Percentiles rank a stretch among this genome's conserved stretches.
phyloP scores from a whole-genome alignment of 2,888 invertebrate genomes.

The Caenorhabditis drosophilae region DNA sequence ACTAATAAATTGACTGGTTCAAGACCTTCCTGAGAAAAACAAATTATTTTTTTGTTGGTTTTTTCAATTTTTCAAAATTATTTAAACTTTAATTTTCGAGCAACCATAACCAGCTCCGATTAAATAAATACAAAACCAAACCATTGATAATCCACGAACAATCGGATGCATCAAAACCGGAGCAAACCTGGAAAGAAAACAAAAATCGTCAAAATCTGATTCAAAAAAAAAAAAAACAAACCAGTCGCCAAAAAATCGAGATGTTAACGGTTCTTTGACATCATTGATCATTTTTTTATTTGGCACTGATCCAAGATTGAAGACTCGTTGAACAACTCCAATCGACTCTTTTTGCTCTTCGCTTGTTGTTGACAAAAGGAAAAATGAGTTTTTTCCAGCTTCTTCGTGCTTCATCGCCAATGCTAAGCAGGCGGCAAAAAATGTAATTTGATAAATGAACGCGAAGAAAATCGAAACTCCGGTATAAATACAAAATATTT shows the following conservation, averaged over 20 bases:
- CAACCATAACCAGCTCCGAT: slow-evolving; percentile 67
- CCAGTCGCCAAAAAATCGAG: slow-evolving; percentile 64
- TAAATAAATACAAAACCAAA: slow-evolving; percentile 67
- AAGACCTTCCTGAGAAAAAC: slow-evolving; percentile 49
- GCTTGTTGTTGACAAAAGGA: slow-evolving; percentile 41
- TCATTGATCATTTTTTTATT: slow-evolving; percentile 39
- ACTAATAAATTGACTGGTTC: slow-evolving; percentile 67
- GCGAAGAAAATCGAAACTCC: slow-evolving; percentile 64
- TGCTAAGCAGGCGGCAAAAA: slow-evolving; percentile 65
- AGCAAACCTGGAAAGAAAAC: too few relatives aligned
- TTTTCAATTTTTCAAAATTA: background rate
- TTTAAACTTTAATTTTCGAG: slow-evolving; percentile 55
- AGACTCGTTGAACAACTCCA: slow-evolving; percentile 28
- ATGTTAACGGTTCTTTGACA: slow-evolving; percentile 52
- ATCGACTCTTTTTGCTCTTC: slow-evolving; percentile 28
- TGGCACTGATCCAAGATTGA: slow-evolving; percentile 49
- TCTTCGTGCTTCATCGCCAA: slow-evolving; percentile 62
- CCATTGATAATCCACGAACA: slow-evolving; percentile 55
- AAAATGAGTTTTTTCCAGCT: slow-evolving; percentile 53
- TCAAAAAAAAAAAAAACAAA: too few relatives aligned
- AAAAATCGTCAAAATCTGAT: too few relatives aligned
- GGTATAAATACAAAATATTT: slow-evolving; percentile 92
- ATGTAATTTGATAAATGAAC: slow-evolving; percentile 68
- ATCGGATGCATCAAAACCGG: slow-evolving; percentile 68
- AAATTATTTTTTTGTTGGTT: background rate